These are phyloP conservation scores for Heliconius ethilla DNA, from an alignment of 2,888 invertebrate genomes.

Conservation along the genomic window DNA sequence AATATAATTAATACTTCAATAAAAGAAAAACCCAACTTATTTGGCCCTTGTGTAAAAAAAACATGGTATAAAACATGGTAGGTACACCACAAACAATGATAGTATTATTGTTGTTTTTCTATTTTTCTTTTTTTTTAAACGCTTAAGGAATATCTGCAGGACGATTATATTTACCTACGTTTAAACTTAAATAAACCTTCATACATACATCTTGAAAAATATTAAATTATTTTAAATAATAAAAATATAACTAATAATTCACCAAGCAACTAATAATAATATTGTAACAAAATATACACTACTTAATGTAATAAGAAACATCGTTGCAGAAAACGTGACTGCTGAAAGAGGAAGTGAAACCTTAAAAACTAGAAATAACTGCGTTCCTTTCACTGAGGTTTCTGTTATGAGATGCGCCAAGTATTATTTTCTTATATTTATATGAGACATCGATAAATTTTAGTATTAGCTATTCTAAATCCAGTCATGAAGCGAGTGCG, in stretches of 20 bases:
- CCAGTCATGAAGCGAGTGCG: constrained; percentile 17
- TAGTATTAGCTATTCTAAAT: constrained; percentile 21
- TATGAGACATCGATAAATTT: background rate
- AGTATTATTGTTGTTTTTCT: background rate
- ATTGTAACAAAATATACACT: background rate
- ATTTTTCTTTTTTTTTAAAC: background rate
- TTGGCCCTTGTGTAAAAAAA: too few relatives aligned
- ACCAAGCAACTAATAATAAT: background rate
- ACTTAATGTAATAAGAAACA: background rate
- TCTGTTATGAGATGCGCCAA: background rate
- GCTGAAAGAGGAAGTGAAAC: constrained; percentile 21
- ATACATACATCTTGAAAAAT: background rate
- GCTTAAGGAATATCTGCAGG: background rate
- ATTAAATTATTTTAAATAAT: background rate
- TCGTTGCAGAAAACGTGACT: constrained; percentile 22
- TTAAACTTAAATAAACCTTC: background rate
- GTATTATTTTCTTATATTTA: constrained; percentile 8
- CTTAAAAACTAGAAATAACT: constrained; percentile 19
- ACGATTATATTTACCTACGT: background rate
- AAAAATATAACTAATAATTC: background rate
- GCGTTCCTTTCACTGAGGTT: background rate
- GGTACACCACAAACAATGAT: too few relatives aligned
- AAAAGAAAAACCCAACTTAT: too few relatives aligned
- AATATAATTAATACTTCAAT: too few relatives aligned
- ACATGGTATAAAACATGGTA: too few relatives aligned